Evolutionary conservation across 1,140 invertebrate genomes (phyloP), one percentile per base, ranked within the genome.

Genomic region (Proctacanthus coquilletti): DNA sequence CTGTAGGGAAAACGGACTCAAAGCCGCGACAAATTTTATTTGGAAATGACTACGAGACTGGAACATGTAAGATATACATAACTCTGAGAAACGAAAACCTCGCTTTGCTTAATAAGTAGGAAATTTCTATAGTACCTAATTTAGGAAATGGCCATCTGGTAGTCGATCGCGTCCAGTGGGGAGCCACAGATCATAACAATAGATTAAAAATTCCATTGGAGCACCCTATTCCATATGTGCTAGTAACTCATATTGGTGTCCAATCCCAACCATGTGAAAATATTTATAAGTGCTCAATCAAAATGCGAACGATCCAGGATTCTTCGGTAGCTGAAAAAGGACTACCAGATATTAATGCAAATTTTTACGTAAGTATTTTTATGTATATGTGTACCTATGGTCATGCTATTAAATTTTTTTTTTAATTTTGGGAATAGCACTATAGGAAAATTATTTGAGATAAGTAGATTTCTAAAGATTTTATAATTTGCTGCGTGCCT

Each of bases 141-240:
- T 41, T 57, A 54, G 54, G 54, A 56, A 56, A 56, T 34, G 54
- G 54, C 35, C 54, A 57, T 43, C 47, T 53, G 13, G 44, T 64
- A 21, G 49, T 69, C 29, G 41, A 58, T 27, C 54, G 68, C 3
- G 27, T 45, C 3, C 58, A 64, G 43, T 72, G 69, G 69, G 56
- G 56, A 14, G 61, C 67, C 8, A 52, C 66, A 36, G 62, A 61
- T 4, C 49, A 51, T 1, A 34, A 34, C 3, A 34, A 21, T 15
- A 25, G 33, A 2, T 43, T 60, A 4, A 42, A 14, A 5, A 35
- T 49, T 17, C 48, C 45, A 5, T 42, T 64, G 8, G 21, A 14
- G 3, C 39, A 39, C 15, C 63, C 64, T 11, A 50, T 62, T 18
- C 43, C 50, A 6, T 58, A 61, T 38, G 59, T 66, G 3, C 43